Conservation (phyloP, 2,888 invertebrate genomes). For the Exephanes ischioxanthus region DNA sequence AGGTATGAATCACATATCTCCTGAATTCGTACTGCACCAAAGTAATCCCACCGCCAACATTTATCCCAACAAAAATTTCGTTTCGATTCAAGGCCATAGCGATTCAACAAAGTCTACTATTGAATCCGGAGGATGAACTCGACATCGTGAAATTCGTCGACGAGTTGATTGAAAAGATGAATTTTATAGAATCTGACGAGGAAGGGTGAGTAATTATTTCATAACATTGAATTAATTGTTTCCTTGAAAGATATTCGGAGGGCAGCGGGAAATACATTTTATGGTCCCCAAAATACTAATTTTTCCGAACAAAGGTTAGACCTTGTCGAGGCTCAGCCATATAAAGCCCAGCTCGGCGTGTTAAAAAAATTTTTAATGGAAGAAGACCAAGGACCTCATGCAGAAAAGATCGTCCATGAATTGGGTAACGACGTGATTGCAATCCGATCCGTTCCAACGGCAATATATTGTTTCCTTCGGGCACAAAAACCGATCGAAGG, state of each 20-base stretch:
- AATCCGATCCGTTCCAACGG: slow-evolving; percentile 90
- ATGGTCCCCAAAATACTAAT: background rate
- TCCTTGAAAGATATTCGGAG: background rate
- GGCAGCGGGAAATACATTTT: slow-evolving; percentile 12
- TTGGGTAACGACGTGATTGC: slow-evolving; percentile 89
- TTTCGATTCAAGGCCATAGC: slow-evolving; percentile 86
- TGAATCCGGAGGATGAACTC: slow-evolving; percentile 84
- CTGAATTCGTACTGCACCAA: too few species aligned
- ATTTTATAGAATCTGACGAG: slow-evolving; percentile 85
- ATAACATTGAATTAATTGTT: slow-evolving; percentile 6
- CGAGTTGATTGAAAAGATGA: slow-evolving; percentile 86
- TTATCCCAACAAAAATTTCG: slow-evolving; percentile 21
- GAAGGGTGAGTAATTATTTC: slow-evolving; percentile 80
- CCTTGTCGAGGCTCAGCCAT: slow-evolving; percentile 85
- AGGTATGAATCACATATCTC: too few species aligned
- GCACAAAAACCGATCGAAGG: slow-evolving; percentile 86
- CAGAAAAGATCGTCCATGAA: slow-evolving; percentile 85
- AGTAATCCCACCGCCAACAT: background rate
- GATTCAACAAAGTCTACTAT: slow-evolving; percentile 86
- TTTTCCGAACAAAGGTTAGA: slow-evolving; percentile 78
- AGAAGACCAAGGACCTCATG: slow-evolving; percentile 82
- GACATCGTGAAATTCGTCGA: slow-evolving; percentile 86
- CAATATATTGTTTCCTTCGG: slow-evolving; percentile 89
- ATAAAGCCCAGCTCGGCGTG: slow-evolving; percentile 86
- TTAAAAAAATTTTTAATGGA: slow-evolving; percentile 81